Conservation (phyloP, 2,797 vertebrate species). For the Acridotheres tristis region DNA sequence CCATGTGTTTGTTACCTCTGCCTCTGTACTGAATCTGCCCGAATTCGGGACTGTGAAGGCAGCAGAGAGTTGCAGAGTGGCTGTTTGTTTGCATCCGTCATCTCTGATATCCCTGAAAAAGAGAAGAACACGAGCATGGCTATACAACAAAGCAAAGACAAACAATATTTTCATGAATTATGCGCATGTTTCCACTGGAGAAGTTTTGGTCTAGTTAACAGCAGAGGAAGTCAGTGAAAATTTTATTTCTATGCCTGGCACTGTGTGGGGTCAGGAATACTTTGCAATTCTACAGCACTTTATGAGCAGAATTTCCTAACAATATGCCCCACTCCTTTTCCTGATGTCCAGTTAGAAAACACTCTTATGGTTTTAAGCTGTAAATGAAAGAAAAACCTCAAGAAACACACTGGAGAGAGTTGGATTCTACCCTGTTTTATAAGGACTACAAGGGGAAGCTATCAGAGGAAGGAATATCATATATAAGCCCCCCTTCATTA, state of each 20-base stretch:
- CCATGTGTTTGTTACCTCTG: neutral
- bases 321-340: neutral
- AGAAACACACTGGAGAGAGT: neutral
- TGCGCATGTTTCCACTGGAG: neutral
- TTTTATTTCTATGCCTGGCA: neutral
- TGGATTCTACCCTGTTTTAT: neutral
- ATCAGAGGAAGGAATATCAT: neutral
- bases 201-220: neutral
- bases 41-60: neutral
- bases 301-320: neutral
- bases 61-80: neutral
- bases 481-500: accelerated
- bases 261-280: neutral
- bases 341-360: neutral
- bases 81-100: neutral
- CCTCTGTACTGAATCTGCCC: neutral
- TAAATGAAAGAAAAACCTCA: neutral
- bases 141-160: neutral
- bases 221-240: neutral
- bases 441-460: neutral
- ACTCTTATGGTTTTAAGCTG: neutral
- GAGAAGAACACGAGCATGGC: neutral
- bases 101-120: neutral
- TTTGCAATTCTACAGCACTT: neutral
- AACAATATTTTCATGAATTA: neutral